phyloP scores from a whole-genome alignment of 2,797 vertebrate species.

The Gymnoscopelus braueri region DNA sequence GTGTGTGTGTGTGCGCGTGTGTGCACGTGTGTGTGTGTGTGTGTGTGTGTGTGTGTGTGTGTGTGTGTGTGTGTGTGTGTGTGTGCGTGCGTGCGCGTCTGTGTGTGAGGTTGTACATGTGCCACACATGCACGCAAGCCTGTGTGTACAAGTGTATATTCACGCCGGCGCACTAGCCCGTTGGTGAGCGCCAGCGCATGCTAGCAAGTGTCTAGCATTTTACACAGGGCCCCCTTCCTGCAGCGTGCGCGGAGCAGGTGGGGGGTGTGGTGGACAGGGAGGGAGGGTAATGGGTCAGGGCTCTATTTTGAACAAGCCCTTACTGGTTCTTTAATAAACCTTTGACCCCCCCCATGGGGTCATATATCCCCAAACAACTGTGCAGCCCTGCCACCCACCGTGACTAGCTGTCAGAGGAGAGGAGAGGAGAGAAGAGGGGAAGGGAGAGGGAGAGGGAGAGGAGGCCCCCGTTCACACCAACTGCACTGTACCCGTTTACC shows the following conservation, averaged over 20 bases:
- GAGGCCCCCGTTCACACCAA: conserved; percentile 3
- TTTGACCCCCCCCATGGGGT: conserved; percentile 66
- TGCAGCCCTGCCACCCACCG: conserved; percentile 64
- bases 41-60: conserved; percentile 17
- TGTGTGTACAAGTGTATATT: too few species aligned
- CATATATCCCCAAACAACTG: conserved; percentile 70
- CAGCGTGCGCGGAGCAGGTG: conserved; percentile 48
- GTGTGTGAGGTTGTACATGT: conserved; percentile 10
- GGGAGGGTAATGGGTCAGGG: conserved; percentile 47
- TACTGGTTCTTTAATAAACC: conserved; percentile 72
- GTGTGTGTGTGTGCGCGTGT: background rate
- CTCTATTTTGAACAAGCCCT: conserved; percentile 76
- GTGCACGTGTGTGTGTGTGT: background rate
- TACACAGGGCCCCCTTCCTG: background rate
- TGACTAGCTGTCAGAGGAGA: conserved; percentile 15
- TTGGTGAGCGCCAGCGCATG: too few species aligned
- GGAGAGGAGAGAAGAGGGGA: too few species aligned
- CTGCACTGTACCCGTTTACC: conserved; percentile 25
- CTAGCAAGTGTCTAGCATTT: too few species aligned
- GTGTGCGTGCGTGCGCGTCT: conserved; percentile 12
- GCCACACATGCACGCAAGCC: too few species aligned
- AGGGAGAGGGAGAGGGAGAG: too few species aligned
- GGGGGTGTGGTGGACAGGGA: conserved; percentile 51
- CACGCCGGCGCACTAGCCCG: too few species aligned
- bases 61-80: background rate